phyloP scores from a whole-genome alignment of 2,888 invertebrate species.

The Eupithecia dodoneata region DNA sequence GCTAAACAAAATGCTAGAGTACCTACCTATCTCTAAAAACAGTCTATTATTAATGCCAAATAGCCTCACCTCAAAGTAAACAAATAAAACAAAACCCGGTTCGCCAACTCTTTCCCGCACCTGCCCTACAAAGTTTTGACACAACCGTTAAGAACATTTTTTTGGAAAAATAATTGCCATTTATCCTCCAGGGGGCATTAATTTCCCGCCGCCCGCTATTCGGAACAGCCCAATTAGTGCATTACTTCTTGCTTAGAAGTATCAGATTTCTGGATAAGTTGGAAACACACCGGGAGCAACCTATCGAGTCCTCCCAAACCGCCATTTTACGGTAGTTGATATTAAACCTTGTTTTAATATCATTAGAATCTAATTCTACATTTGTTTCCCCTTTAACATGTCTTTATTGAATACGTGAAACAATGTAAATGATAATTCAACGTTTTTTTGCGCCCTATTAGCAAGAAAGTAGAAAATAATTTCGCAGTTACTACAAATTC shows the following conservation, averaged over 20 bases:
- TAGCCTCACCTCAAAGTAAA: constrained; percentile 36
- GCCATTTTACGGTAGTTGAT: neutral
- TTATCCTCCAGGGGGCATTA: constrained; percentile 76
- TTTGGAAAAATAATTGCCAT: constrained; percentile 76
- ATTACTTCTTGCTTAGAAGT: constrained; percentile 67
- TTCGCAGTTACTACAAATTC: constrained; percentile 31
- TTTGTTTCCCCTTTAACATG: neutral
- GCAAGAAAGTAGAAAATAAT: constrained; percentile 21
- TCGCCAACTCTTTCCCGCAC: constrained; percentile 68
- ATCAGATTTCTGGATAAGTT: constrained; percentile 51
- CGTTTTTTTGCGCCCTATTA: constrained; percentile 9
- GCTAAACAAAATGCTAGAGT: neutral
- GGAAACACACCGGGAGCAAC: constrained; percentile 42
- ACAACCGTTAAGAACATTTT: constrained; percentile 66
- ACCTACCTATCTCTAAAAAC: neutral
- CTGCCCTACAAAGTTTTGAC: constrained; percentile 78
- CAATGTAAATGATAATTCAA: constrained; percentile 1
- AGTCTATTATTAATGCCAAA: constrained; percentile 12
- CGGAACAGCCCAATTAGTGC: constrained; percentile 76
- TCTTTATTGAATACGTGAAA: neutral
- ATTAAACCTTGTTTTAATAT: neutral
- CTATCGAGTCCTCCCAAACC: neutral
- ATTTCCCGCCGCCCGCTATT: constrained; percentile 76
- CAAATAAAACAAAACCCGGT: constrained; percentile 48
- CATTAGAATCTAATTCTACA: neutral